These are phyloP conservation scores for Rhabdophis nuchalis DNA, from an alignment of 2,797 vertebrate species.

Conservation along the genomic window DNA sequence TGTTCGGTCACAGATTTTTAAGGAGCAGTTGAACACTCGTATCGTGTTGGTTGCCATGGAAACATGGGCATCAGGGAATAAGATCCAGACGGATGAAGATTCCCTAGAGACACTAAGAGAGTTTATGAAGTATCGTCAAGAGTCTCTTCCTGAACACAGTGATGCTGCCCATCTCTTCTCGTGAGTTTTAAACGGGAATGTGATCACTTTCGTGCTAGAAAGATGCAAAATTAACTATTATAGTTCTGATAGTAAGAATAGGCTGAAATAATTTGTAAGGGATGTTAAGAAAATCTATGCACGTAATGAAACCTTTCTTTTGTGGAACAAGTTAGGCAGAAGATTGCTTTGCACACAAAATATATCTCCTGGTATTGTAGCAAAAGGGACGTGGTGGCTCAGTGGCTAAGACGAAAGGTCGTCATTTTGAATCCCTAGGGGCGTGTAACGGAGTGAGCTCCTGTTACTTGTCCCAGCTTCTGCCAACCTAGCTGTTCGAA, in stretches of 20 bases:
- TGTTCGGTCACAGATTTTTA: conserved; percentile 79
- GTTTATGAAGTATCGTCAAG: conserved; percentile 87
- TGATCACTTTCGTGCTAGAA: neutral
- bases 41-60: conserved; percentile 95
- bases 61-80: conserved; percentile 86
- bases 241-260: neutral
- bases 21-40: conserved; percentile 91
- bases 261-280: neutral
- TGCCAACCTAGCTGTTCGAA: no score
- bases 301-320: neutral
- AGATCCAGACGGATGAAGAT: conserved; percentile 81
- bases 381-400: neutral
- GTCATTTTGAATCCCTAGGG: no score
- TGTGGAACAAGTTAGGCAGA: neutral
- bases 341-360: neutral
- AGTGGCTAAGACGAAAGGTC: no score
- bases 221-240: neutral
- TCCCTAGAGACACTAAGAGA: conserved; percentile 82
- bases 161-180: conserved; percentile 90
- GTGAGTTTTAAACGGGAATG: conserved; percentile 69
- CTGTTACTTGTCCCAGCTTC: no score
- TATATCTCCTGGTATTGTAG: neutral
- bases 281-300: neutral
- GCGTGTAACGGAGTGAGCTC: no score
- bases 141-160: conserved; percentile 80